phyloP scores from a whole-genome alignment of 2,888 invertebrate genomes.

The Ormyrus pomaceus region DNA sequence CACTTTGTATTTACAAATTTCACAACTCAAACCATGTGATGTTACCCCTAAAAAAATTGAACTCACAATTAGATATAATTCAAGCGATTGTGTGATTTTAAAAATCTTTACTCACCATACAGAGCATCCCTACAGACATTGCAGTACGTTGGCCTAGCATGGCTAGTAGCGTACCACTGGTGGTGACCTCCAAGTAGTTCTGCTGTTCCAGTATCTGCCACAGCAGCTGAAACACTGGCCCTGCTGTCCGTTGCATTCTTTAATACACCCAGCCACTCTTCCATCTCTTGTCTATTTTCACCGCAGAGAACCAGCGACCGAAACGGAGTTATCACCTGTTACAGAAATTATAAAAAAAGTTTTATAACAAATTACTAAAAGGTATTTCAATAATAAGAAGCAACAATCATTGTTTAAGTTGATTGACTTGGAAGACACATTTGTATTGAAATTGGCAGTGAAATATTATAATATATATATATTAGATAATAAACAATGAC shows the following conservation, averaged over 20 bases:
- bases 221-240: conserved; percentile 61
- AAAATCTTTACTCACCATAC: conserved; percentile 76
- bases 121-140: conserved; percentile 97
- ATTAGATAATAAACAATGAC: background rate
- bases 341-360: conserved; percentile 19
- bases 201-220: conserved; percentile 78
- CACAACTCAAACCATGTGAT: conserved; percentile 96
- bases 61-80: conserved; percentile 1
- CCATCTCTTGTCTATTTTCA: conserved; percentile 91
- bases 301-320: conserved; percentile 87
- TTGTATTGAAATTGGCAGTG: too few species aligned
- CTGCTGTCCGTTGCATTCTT: conserved; percentile 82
- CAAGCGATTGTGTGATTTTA: background rate
- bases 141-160: conserved; percentile 96
- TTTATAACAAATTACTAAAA: background rate
- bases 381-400: too few species aligned
- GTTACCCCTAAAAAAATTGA: conserved; percentile 84
- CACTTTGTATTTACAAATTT: conserved; percentile 98
- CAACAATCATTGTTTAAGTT: too few species aligned
- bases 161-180: conserved; percentile 93
- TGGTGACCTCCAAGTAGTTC: conserved; percentile 84
- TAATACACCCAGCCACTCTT: conserved; percentile 91
- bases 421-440: too few species aligned
- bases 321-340: conserved; percentile 86
- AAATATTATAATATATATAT: too few species aligned